phyloP scores from a whole-genome alignment of 2,888 invertebrate species.

The Agriopis marginaria region DNA sequence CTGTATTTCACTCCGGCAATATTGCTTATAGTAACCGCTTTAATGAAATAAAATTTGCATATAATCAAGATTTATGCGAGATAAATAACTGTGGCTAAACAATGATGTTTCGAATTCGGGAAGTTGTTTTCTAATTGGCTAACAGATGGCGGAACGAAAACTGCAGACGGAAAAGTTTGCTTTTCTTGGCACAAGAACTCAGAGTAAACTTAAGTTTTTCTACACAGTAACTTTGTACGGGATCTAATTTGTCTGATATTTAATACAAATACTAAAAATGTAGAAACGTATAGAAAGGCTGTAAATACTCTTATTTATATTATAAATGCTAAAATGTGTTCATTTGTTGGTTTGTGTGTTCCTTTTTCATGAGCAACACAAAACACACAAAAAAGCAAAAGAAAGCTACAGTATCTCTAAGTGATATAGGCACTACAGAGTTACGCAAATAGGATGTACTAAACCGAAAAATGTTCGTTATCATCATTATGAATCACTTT shows the following conservation, averaged over 20 bases:
- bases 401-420: too few species aligned
- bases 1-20: conserved; percentile 79
- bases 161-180: conserved; percentile 10
- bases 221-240: background rate
- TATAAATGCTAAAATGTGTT: too few species aligned
- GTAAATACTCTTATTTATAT: too few species aligned
- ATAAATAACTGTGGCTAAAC: conserved; percentile 71
- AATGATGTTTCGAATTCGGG: conserved; percentile 68
- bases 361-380: too few species aligned
- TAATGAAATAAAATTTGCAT: conserved; percentile 87
- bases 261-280: background rate
- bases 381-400: too few species aligned
- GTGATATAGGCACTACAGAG: too few species aligned
- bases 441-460: too few species aligned
- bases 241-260: background rate
- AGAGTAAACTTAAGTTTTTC: conserved; percentile 1
- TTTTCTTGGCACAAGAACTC: conserved; percentile 3
- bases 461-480: too few species aligned
- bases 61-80: conserved; percentile 81
- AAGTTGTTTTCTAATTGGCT: conserved; percentile 57
- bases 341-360: too few species aligned
- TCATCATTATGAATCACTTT: too few species aligned
- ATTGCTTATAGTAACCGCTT: conserved; percentile 81
- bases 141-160: conserved; percentile 38
- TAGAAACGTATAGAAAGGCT: too few species aligned